These are phyloP conservation scores for Drosophila mimetica DNA, from an alignment of 2,888 invertebrate genomes.

Conservation along the genomic window DNA sequence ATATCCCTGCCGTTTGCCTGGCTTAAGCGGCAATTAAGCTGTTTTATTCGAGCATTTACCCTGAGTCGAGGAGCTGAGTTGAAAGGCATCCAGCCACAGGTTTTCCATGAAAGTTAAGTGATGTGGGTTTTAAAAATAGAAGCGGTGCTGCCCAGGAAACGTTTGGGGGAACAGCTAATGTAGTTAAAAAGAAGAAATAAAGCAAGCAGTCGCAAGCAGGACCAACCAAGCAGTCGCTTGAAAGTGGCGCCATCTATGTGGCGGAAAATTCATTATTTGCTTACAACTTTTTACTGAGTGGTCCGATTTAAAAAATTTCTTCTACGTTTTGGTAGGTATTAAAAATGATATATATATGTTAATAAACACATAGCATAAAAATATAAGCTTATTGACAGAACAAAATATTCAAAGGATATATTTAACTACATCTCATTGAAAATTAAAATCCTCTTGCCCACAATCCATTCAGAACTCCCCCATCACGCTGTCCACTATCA, in stretches of 20 bases:
- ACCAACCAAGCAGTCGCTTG: no score
- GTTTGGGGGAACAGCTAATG: no score
- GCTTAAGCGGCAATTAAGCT: slow-evolving; percentile 19
- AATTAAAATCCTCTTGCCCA: slow-evolving; percentile 3
- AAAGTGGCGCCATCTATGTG: no score
- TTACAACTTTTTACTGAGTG: no score
- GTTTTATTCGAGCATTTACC: slow-evolving; percentile 14
- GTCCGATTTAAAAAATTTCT: no score
- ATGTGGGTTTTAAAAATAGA: neutral
- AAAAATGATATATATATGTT: no score
- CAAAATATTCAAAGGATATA: slow-evolving; percentile 5
- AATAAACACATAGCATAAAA: no score
- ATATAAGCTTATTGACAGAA: no score
- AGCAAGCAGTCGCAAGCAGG: no score
- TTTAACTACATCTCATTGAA: slow-evolving; percentile 17
- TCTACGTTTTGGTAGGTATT: no score
- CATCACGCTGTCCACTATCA: slow-evolving; percentile 1
- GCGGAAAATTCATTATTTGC: no score
- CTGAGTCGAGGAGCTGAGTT: neutral
- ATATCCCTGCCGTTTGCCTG: neutral
- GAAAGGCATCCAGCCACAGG: neutral
- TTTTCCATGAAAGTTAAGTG: neutral
- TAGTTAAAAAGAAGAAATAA: no score
- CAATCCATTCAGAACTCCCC: neutral
- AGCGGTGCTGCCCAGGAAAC: neutral